Evolutionary conservation across 1,140 invertebrate species (phyloP), one percentile per base, ranked within the genome.

Genomic region (Zaprionus gabonicus): DNA sequence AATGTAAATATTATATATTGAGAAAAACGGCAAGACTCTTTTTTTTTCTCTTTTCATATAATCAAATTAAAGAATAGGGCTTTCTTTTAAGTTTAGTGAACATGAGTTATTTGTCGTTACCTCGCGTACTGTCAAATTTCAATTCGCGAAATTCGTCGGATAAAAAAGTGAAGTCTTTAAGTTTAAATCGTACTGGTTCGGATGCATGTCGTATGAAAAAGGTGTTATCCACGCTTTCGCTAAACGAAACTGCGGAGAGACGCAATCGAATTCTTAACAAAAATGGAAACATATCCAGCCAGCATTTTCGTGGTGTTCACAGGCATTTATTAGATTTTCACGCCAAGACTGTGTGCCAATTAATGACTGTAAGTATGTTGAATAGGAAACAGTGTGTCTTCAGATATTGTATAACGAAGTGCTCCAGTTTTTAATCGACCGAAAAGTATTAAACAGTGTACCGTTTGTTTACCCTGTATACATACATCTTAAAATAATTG

Each of bases 321-420:
- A 97, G 96, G 91, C 95, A 96, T 81, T 94, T 95, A 84, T 91
- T 97, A 34, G 95, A 96, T 76, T 93, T 94, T 76, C 96, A 95
- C 91, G 96, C 95, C 0, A 95, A 94, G 80, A 93, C 95, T 64
- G 94, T 96, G 77, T 94, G 96, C 67, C 95, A 95, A 86, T 95
- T 94, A 57, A 96, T 97, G 96, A 97, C 96, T 86, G 96, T 96
- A 93, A 94, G 65, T 67, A 66, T n/a, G 13, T 56, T 31, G n/a
- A 56, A 56, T 27, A 46, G n/a, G n/a, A 46, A 66, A 20, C 9
- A 56, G 12, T 1, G 3, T 44, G 10, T 23, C 46, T 23, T 3
- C 20, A 23, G 2, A 10, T 20, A 49, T 49, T 41, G 38, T 41
- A n/a, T 41, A 15, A n/a, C 31, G n/a, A n/a, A 41, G 5, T 41